Base-by-base conservation (phyloP, 2,797 vertebrate species). In the Hoplostethus atlanticus region DNA sequence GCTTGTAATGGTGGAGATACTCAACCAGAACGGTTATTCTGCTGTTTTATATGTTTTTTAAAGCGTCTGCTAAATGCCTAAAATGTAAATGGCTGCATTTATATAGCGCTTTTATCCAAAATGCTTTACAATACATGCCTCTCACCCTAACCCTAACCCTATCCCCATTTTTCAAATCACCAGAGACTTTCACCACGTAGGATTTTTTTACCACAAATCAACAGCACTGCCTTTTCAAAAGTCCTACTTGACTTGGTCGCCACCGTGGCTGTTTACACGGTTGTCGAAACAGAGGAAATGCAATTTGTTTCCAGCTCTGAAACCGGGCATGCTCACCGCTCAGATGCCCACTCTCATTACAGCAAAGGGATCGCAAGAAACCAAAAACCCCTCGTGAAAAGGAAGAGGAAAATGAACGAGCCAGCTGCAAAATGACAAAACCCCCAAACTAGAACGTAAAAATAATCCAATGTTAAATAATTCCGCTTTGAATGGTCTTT, bases 401-500 rank as follows among this genome's bases (percentile, higher is more conserved):
- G 21, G 5, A 53, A 60, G 48, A 73, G 72, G 69, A 84, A 89
- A 87, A 89, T 79, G 71, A 80, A 75, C 65, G 66, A 79, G 76
- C 73, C 82, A 73, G 55, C 68, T 55, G 21, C 84, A 73, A 77
- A 68, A 73, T 71, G 77, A 85, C 80, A 80, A 64, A 82, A 81
- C 59, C 59, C 55, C 62, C 74, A 50, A 59, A 68, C 65, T 34
- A 73, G 80, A 85, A 87, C 82, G 80, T 89, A 87, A 90, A 89
- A 87, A 88, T 87, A 90, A 86, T 86, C 74, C 76, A 47, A 74
- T 75, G 79, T 87, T 76, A 85, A 88, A 84, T 82, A 86, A 89
- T 89, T 85, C 76, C 76, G 76, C 76, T 82, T 77, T 70, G 84
- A 83, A 92, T 87, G 82, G 67, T 76, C 81, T 90, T 91, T 91